Evolutionary conservation across 2,888 invertebrate species (phyloP).

Genomic region (Heliconius charithonia): DNA sequence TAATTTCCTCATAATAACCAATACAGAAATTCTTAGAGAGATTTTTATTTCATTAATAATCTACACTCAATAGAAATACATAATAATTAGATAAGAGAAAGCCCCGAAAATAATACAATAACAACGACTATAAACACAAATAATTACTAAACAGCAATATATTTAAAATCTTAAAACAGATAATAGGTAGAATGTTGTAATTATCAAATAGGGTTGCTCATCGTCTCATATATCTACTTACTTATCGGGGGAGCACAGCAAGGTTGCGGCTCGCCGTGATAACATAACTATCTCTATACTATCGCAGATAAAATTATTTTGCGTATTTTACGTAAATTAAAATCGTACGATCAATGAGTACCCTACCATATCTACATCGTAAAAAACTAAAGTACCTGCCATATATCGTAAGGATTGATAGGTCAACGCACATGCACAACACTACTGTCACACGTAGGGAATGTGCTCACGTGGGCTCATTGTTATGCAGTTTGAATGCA

Average conservation of each 20-base stretch:
- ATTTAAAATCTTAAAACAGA: neutral
- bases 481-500: neutral
- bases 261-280: slow-evolving; percentile 12
- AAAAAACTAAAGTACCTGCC: neutral
- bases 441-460: neutral
- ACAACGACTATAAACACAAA: neutral
- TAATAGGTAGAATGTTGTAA: neutral
- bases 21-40: too few relatives aligned
- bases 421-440: neutral
- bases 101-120: neutral
- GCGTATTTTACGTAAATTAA: slow-evolving; percentile 32
- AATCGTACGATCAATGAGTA: slow-evolving; percentile 39
- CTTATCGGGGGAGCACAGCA: slow-evolving; percentile 18
- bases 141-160: neutral
- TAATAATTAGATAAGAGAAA: neutral
- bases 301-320: slow-evolving; percentile 20
- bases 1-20: too few relatives aligned
- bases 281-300: slow-evolving; percentile 23
- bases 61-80: too few relatives aligned
- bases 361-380: neutral
- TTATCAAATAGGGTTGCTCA: neutral
- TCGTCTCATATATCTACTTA: slow-evolving; percentile 6
- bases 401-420: neutral
- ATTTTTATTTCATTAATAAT: too few relatives aligned
- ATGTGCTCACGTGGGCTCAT: slow-evolving; percentile 3